A percentile compares a stretch with the other conserved stretches of the same genome.
Conservation (phyloP, 2,797 vertebrate genomes). For the Sebastes paucispinis region DNA sequence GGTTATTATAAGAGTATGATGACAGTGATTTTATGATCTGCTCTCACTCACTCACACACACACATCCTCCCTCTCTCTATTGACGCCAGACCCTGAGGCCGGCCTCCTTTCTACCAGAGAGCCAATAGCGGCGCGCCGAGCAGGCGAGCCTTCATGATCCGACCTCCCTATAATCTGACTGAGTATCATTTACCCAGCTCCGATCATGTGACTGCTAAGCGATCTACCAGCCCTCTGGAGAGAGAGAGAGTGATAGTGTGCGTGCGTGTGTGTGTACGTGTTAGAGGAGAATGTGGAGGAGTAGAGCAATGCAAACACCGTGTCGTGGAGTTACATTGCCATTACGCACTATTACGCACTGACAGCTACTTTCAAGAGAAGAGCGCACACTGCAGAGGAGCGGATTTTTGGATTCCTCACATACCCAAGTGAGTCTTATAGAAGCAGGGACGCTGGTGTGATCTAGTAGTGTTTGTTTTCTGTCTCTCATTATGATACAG, state of each 20-base stretch:
- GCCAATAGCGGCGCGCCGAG: slow-evolving; percentile 82
- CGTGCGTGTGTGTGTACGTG: neutral
- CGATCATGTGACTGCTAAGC: slow-evolving; percentile 79
- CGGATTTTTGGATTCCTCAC: slow-evolving; percentile 33
- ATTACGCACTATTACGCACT: slow-evolving; percentile 71
- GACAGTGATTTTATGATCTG: slow-evolving; percentile 19
- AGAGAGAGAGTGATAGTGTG: neutral
- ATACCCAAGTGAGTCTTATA: slow-evolving; percentile 55
- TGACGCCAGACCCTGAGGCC: slow-evolving; percentile 47
- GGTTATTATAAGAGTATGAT: neutral
- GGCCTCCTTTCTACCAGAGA: slow-evolving; percentile 53
- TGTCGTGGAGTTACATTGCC: slow-evolving; percentile 49
- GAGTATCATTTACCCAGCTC: slow-evolving; percentile 45
- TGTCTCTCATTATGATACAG: neutral
- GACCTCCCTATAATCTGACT: slow-evolving; percentile 67
- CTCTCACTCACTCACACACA: neutral
- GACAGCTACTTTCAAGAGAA: slow-evolving; percentile 42
- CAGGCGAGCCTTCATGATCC: slow-evolving; percentile 92
- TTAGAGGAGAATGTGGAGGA: slow-evolving; percentile 1
- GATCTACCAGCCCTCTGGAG: slow-evolving; percentile 54
- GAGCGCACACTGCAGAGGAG: slow-evolving; percentile 35
- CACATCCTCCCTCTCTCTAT: slow-evolving; percentile 8
- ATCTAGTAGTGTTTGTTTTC: neutral
- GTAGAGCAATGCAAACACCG: slow-evolving; percentile 54
- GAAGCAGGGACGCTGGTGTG: neutral